phyloP scores from a whole-genome alignment of 1,140 invertebrate genomes.

The Drosophila erecta region DNA sequence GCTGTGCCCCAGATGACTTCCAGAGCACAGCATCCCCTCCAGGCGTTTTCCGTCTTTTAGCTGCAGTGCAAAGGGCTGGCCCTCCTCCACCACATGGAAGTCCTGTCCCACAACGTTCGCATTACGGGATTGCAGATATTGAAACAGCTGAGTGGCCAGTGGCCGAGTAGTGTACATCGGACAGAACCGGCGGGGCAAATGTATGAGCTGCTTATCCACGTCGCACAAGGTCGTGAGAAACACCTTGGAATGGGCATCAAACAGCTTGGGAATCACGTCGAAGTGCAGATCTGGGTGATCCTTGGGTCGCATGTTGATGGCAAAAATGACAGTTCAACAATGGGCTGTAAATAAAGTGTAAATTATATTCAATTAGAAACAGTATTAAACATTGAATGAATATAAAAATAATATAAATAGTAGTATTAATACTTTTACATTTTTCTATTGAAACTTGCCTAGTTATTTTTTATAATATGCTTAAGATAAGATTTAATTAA shows the following conservation, averaged over 20 bases:
- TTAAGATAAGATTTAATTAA: no score
- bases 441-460: no score
- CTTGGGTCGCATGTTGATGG: slow-evolving; percentile 39
- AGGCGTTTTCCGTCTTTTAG: slow-evolving; percentile 57
- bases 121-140: slow-evolving; percentile 22
- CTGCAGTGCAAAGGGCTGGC: slow-evolving; percentile 34
- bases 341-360: neutral
- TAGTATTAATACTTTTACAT: no score
- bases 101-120: slow-evolving; percentile 40
- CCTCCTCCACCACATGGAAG: slow-evolving; percentile 48
- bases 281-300: slow-evolving; percentile 59
- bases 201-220: slow-evolving; percentile 38
- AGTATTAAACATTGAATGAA: no score
- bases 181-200: slow-evolving; percentile 53
- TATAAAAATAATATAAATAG: no score
- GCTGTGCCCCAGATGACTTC: slow-evolving; percentile 38
- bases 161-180: slow-evolving; percentile 63
- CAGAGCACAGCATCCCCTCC: slow-evolving; percentile 60
- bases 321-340: neutral
- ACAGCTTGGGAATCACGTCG: slow-evolving; percentile 61
- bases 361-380: no score
- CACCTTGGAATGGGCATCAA: slow-evolving; percentile 52
- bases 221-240: slow-evolving; percentile 46
- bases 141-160: slow-evolving; percentile 42
- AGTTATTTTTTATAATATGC: no score